These are phyloP conservation scores for Glyphotaelius pellucidus DNA, from an alignment of 2,888 invertebrate species.

Conservation along the genomic window DNA sequence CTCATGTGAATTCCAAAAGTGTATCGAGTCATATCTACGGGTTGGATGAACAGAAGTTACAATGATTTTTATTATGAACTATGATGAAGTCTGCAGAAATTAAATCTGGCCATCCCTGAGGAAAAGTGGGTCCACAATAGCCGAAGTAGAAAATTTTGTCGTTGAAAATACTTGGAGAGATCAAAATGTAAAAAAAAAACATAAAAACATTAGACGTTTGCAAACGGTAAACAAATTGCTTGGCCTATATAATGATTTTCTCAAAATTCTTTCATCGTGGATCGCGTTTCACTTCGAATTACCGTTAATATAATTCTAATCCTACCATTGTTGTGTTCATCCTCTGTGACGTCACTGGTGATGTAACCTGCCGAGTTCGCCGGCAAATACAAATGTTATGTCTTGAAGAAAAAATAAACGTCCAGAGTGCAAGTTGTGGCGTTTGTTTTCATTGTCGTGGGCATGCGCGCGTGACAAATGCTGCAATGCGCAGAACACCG, in stretches of 20 bases:
- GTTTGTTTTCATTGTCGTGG: neutral
- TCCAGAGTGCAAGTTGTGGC: neutral
- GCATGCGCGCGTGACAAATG: slow-evolving; percentile 13
- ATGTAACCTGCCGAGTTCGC: neutral
- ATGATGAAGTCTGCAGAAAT: too few species aligned
- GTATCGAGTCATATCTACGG: too few species aligned
- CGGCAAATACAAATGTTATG: slow-evolving; percentile 9
- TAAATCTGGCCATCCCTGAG: too few species aligned
- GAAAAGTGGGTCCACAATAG: too few species aligned
- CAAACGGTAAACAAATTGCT: too few species aligned
- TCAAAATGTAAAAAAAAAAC: too few species aligned
- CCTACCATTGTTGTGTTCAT: neutral
- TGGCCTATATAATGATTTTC: neutral
- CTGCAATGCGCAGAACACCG: neutral
- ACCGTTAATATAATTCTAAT: neutral
- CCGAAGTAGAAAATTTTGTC: too few species aligned
- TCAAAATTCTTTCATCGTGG: neutral
- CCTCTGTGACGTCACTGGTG: neutral
- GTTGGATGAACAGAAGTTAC: too few species aligned
- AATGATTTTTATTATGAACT: too few species aligned
- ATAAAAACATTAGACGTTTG: too few species aligned
- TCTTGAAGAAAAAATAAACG: neutral
- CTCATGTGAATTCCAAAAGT: too few species aligned
- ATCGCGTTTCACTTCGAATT: neutral
- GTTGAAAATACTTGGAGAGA: too few species aligned